Conservation (phyloP, 2,113 vertebrate genomes). For the Takifugu bimaculatus region DNA sequence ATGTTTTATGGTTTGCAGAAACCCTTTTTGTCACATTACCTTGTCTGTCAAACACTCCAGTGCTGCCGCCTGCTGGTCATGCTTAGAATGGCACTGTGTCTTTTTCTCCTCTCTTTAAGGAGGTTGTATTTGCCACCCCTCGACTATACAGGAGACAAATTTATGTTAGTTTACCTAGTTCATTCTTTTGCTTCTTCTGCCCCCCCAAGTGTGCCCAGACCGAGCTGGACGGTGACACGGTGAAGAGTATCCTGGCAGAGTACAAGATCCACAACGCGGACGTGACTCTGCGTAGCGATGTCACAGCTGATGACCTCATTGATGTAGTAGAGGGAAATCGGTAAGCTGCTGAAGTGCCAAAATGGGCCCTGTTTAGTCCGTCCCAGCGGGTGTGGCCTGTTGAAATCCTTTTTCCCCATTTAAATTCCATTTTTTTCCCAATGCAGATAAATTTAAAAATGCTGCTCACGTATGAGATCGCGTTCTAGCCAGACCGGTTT, state of each 20-base stretch:
- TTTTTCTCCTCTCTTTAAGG: too few relatives aligned
- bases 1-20: too few relatives aligned
- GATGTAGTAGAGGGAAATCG: slow-evolving; percentile 97
- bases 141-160: too few relatives aligned
- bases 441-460: slow-evolving; percentile 29
- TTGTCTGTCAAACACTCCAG: background rate
- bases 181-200: background rate
- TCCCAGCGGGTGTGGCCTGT: slow-evolving; percentile 45
- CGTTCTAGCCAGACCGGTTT: background rate
- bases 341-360: slow-evolving; percentile 68
- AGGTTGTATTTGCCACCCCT: too few relatives aligned
- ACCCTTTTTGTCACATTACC: too few relatives aligned
- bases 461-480: background rate
- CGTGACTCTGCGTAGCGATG: slow-evolving; percentile 90
- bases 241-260: slow-evolving; percentile 94
- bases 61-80: slow-evolving; percentile 28
- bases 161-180: background rate
- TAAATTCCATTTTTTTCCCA: slow-evolving; percentile 7
- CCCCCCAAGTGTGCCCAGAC: slow-evolving; percentile 86
- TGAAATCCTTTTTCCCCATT: slow-evolving; percentile 14
- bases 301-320: slow-evolving; percentile 95
- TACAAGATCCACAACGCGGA: slow-evolving; percentile 99
- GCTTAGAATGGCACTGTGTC: background rate
- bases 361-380: slow-evolving; percentile 32
- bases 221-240: slow-evolving; percentile 90